Evolutionary conservation across 2,113 vertebrate species (phyloP).

Genomic region (Lynx canadensis): DNA sequence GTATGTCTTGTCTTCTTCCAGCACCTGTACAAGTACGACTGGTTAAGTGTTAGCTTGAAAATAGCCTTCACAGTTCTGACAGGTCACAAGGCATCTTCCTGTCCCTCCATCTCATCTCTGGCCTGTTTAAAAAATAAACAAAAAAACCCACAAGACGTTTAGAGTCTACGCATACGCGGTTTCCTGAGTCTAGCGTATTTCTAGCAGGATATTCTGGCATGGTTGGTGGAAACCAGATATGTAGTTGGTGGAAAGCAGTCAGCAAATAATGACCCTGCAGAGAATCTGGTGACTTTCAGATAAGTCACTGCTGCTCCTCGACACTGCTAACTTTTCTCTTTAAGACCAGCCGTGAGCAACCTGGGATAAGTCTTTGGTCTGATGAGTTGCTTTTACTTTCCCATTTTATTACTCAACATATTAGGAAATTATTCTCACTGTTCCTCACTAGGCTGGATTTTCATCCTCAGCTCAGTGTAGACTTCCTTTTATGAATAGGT

Average conservation of each 20-base stretch:
- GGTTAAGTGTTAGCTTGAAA: background rate
- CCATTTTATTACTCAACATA: background rate
- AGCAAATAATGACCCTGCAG: background rate
- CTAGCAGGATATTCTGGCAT: conserved; percentile 2
- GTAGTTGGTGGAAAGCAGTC: background rate
- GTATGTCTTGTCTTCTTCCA: background rate
- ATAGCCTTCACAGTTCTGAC: background rate
- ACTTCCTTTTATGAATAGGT: background rate
- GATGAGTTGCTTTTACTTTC: background rate
- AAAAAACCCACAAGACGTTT: background rate
- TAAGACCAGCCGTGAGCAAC: background rate
- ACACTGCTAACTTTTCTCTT: background rate
- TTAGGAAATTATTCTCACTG: background rate
- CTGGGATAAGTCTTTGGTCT: background rate
- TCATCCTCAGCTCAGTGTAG: background rate
- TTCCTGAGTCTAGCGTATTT: background rate
- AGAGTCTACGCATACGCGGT: background rate
- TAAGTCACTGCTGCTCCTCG: background rate
- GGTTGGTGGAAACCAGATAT: background rate
- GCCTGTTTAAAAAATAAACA: background rate
- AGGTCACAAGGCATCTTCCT: background rate
- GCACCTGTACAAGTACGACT: background rate
- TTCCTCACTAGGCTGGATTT: background rate
- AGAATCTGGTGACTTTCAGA: background rate
- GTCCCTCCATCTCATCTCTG: background rate